Evolutionary conservation across 2,113 vertebrate species (phyloP), one percentile per base, ranked within the genome.

Genomic region (Malurus elegans): DNA sequence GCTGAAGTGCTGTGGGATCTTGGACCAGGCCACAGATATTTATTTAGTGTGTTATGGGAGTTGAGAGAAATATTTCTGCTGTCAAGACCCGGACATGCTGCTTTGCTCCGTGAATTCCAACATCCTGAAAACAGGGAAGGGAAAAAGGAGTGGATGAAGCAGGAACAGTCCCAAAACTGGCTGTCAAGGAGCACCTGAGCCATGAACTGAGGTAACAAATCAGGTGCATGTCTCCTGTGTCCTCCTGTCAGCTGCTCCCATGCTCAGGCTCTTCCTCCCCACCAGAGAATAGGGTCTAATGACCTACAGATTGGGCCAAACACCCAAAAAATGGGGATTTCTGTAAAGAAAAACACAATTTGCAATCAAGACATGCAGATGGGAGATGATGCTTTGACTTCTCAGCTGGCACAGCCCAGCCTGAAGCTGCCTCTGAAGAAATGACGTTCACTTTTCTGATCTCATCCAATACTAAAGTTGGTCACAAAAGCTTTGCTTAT

Each of bases 1-100:
- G 87, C 91, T 88, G 50, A 90, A 80, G 25, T 16, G 64, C 67
- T 86, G 79, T 67, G 90, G 79, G 93, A 96, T 88, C 85, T 78
- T 78, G 72, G 90, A 74, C 64, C 86, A 78, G 0, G 6, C 36
- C 85, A 67, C 73, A 78, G 65, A 81, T 88, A 93, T 71, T 95
- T 94, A 86, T 86, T 94, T 29, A 92, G 73, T 0, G 0, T n/a
- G 40, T 67, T 93, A 86, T 32, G 38, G 61, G 67, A 92, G 75
- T 24, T 65, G 72, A 90, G 57, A 94, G 57, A 94, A 89, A 88
- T 66, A 51, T 32, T 91, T 81, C n/a, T 85, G 19, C 67, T 93
- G 65, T 94, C 88, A 71, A 84, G 62, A 21, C 70, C 64, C n/a
- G 44, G 79, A 80, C 51, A 32, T 40, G 53, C 50, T 86, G 47